phyloP scores from a whole-genome alignment of 1,140 invertebrate species.

The Heterodera carotae region DNA sequence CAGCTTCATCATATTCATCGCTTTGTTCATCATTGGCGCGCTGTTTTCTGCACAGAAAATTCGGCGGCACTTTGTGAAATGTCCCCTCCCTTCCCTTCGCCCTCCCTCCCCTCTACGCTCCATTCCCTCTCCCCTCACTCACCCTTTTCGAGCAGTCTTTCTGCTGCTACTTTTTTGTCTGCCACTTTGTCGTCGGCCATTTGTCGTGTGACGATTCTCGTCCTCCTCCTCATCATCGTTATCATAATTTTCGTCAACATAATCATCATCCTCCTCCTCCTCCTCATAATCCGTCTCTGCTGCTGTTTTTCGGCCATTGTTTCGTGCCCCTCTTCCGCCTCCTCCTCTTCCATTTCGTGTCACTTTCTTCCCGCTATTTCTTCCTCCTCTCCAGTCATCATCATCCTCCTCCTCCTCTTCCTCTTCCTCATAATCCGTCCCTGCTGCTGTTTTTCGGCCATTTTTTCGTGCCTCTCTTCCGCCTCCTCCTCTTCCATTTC shows the following conservation, averaged over 20 bases:
- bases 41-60: neutral
- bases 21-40: neutral
- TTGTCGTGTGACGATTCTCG: neutral
- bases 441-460: neutral
- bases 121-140: neutral
- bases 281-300: neutral
- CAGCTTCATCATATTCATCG: neutral
- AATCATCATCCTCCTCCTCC: neutral
- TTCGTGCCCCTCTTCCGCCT: neutral
- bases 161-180: neutral
- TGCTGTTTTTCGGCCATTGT: neutral
- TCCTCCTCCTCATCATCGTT: slow-evolving; percentile 11
- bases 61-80: no score
- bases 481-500: neutral
- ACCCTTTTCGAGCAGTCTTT: neutral
- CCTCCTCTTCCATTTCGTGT: neutral
- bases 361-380: neutral
- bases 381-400: neutral
- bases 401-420: neutral
- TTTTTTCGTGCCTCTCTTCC: neutral
- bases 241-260: neutral
- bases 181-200: neutral
- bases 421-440: neutral
- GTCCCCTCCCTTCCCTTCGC: neutral
- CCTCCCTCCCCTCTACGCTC: neutral